Percentiles rank a stretch among this genome's conserved stretches.
Evolutionary conservation across 2,113 vertebrate genomes (phyloP).

Genomic region (Aptenodytes patagonicus): DNA sequence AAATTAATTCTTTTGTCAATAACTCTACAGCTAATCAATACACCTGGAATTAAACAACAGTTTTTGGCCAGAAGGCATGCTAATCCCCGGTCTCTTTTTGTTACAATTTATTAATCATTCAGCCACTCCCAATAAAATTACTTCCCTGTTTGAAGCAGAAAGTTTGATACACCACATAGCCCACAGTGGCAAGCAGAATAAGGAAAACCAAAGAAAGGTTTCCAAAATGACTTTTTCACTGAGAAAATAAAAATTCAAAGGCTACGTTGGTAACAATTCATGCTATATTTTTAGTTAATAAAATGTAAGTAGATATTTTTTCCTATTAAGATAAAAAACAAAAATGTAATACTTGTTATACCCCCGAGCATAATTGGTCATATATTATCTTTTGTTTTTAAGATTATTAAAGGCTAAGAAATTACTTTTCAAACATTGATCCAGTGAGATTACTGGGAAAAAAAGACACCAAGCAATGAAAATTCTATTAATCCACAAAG

Average conservation of each 20-base stretch:
- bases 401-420: constrained; percentile 54
- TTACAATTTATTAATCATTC: constrained; percentile 70
- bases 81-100: constrained; percentile 69
- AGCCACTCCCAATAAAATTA: constrained; percentile 17
- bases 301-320: constrained; percentile 56
- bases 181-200: neutral
- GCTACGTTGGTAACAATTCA: neutral
- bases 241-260: constrained; percentile 29
- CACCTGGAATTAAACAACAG: constrained; percentile 72
- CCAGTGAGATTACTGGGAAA: constrained; percentile 16
- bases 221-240: neutral
- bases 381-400: constrained; percentile 56
- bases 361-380: constrained; percentile 41
- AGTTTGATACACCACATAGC: neutral
- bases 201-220: neutral
- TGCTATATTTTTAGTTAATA: constrained; percentile 52
- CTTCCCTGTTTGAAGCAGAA: neutral
- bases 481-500: constrained; percentile 58
- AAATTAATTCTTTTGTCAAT: constrained; percentile 84
- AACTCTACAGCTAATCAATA: constrained; percentile 85
- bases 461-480: constrained; percentile 37
- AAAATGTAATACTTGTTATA: constrained; percentile 39
- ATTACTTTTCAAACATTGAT: constrained; percentile 65
- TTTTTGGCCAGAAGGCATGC: constrained; percentile 72
- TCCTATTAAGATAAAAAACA: constrained; percentile 63